A percentile compares a stretch with the other conserved stretches of the same genome.
Conservation (phyloP, 1,140 invertebrate species). For the Nasonia vitripennis region DNA sequence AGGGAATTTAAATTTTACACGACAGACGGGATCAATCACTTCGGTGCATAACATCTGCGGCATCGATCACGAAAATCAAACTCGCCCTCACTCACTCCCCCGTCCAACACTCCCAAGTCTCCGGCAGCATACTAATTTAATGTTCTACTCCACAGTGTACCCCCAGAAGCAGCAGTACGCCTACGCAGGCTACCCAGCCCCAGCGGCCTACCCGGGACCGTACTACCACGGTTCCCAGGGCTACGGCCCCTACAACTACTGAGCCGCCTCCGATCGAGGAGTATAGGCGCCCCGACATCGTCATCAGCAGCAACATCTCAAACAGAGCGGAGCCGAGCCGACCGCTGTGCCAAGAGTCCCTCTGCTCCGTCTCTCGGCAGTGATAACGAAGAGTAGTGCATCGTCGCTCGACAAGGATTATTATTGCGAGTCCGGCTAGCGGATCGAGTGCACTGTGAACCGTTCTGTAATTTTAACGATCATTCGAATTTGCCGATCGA, state of each 20-base stretch:
- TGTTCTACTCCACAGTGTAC: conserved; percentile 81
- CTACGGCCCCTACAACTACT: conserved; percentile 94
- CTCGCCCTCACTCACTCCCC: no score
- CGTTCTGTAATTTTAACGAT: conserved; percentile 10
- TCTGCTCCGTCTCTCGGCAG: background rate
- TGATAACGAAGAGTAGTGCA: background rate
- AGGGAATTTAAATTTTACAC: no score
- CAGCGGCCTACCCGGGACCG: conserved; percentile 88
- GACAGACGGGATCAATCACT: no score
- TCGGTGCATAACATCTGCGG: no score
- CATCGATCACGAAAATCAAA: no score
- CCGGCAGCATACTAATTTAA: background rate
- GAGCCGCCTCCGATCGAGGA: conserved; percentile 63
- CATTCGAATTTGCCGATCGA: background rate
- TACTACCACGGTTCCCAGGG: conserved; percentile 91
- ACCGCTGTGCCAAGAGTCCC: background rate
- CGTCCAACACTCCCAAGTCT: no score
- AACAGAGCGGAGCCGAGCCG: background rate
- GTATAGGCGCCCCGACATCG: background rate
- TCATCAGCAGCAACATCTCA: background rate
- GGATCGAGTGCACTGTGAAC: conserved; percentile 11
- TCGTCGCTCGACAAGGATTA: background rate
- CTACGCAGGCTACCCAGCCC: conserved; percentile 90
- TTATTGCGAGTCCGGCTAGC: background rate
- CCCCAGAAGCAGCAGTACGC: conserved; percentile 94